Conservation (phyloP, 1,140 invertebrate genomes). For the Diuraphis noxia region DNA sequence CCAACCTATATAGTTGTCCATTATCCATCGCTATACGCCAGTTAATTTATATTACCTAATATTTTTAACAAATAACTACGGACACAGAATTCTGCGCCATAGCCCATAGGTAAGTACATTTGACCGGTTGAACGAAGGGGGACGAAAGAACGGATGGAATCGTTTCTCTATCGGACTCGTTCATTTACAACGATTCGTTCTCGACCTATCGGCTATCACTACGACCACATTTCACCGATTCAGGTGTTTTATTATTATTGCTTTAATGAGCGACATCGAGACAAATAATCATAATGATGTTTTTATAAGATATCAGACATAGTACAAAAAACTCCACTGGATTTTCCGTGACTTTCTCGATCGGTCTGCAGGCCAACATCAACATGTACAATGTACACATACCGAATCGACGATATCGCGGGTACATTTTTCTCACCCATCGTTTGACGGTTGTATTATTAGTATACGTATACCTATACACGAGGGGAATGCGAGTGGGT, state of each 20-base stretch:
- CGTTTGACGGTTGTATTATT: too few relatives aligned
- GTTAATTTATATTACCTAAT: background rate
- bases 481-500: background rate
- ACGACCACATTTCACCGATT: background rate
- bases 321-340: too few relatives aligned
- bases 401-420: background rate
- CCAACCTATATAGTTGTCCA: background rate
- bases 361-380: too few relatives aligned
- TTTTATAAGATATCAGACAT: too few relatives aligned
- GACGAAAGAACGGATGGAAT: background rate
- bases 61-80: background rate
- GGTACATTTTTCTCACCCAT: too few relatives aligned
- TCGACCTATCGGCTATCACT: background rate
- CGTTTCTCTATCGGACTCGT: background rate
- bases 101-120: too few relatives aligned
- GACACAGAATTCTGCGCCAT: background rate
- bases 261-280: background rate
- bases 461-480: background rate
- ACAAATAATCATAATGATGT: too few relatives aligned
- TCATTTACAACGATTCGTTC: background rate
- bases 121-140: background rate
- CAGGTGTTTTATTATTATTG: background rate
- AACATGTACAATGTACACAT: background rate
- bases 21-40: background rate
- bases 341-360: too few relatives aligned